A percentile compares a stretch with the other conserved stretches of the same genome.
These are phyloP conservation scores for Malacoraja senta DNA, from an alignment of 2,797 vertebrate species.

Conservation along the genomic window DNA sequence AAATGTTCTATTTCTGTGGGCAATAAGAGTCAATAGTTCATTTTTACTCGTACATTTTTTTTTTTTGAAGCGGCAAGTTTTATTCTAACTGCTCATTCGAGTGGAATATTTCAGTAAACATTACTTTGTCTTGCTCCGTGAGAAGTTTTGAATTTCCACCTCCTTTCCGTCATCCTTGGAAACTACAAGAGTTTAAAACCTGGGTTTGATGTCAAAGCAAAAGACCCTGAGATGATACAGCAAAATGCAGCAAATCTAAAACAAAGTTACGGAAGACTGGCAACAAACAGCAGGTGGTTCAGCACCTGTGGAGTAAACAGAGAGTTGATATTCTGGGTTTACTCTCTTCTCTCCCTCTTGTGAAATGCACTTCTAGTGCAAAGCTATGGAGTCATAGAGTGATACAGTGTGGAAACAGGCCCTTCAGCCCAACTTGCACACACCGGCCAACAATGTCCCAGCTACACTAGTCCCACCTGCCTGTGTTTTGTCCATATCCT, in stretches of 20 bases:
- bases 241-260: background rate
- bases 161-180: background rate
- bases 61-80: background rate
- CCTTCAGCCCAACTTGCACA: too few relatives aligned
- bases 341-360: background rate
- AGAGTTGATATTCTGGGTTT: background rate
- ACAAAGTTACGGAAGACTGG: background rate
- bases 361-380: background rate
- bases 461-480: too few relatives aligned
- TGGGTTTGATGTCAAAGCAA: background rate
- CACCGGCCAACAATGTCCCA: too few relatives aligned
- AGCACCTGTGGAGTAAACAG: background rate
- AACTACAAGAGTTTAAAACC: background rate
- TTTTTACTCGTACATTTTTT: background rate
- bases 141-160: background rate
- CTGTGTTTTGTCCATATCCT: too few relatives aligned
- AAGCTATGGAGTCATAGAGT: too few relatives aligned
- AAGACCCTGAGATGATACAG: background rate
- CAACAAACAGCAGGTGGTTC: background rate
- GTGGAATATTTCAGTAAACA: background rate
- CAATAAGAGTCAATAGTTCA: background rate
- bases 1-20: background rate
- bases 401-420: too few relatives aligned
- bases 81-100: background rate
- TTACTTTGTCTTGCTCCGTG: background rate